Percentiles rank a stretch among this genome's conserved stretches.
phyloP scores from a whole-genome alignment of 2,888 invertebrate species.

The Podotricha telesiphe region DNA sequence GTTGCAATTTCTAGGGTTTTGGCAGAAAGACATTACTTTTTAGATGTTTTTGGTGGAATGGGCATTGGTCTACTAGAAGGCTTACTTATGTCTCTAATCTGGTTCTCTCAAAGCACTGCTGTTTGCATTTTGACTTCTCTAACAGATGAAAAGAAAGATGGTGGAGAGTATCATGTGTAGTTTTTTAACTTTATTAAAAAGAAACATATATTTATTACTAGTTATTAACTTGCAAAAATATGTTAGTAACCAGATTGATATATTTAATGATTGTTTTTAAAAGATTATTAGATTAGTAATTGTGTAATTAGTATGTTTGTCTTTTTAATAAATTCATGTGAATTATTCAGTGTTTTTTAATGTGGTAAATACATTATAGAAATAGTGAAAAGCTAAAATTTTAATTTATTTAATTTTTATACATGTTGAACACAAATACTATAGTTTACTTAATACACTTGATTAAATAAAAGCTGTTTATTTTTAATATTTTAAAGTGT shows the following conservation, averaged over 20 bases:
- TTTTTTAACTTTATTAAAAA: neutral
- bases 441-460: neutral
- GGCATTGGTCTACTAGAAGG: constrained; percentile 89
- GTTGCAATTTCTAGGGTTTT: constrained; percentile 92
- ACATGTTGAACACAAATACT: neutral
- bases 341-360: constrained; percentile 2
- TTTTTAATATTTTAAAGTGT: too few species aligned
- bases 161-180: constrained; percentile 87
- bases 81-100: constrained; percentile 85
- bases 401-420: too few species aligned
- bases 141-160: constrained; percentile 87
- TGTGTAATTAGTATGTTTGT: too few species aligned
- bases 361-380: neutral
- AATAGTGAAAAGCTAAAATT: neutral
- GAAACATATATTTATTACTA: neutral
- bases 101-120: constrained; percentile 87
- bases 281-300: neutral
- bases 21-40: constrained; percentile 92
- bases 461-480: neutral
- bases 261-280: constrained; percentile 4
- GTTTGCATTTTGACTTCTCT: constrained; percentile 84
- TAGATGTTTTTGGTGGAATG: constrained; percentile 92
- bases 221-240: constrained; percentile 10
- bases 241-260: constrained; percentile 7
- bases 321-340: neutral